Percentiles rank a stretch among this genome's conserved stretches.
Evolutionary conservation across 2,888 invertebrate genomes (phyloP).

Genomic region (Torymus aiolomorphi): DNA sequence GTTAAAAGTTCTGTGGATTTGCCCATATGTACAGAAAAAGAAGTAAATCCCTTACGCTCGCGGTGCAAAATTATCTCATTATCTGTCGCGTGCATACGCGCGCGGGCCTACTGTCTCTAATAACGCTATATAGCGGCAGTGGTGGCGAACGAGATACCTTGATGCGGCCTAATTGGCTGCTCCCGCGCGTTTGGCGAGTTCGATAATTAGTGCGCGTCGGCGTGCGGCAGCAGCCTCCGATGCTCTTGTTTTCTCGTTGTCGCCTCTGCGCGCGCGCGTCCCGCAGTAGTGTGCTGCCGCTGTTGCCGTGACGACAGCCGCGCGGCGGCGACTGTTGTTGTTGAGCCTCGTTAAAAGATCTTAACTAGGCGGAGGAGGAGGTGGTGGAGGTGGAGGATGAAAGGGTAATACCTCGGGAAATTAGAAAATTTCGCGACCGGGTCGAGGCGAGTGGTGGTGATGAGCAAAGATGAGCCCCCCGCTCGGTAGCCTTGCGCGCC

Average conservation of each 20-base stretch:
- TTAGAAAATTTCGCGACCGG: constrained; percentile 40
- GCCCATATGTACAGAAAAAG: no score
- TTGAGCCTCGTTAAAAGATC: constrained; percentile 27
- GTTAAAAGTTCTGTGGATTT: no score
- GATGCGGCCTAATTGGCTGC: constrained; percentile 37
- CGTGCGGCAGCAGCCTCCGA: not conserved
- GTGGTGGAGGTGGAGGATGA: not conserved
- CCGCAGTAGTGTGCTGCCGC: no score
- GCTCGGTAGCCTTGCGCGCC: no score
- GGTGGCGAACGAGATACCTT: constrained; percentile 13
- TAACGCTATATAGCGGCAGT: no score
- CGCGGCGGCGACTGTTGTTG: not conserved
- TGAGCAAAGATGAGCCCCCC: no score
- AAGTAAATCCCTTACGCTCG: no score
- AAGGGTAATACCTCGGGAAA: constrained; percentile 5
- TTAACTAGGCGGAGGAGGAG: not conserved
- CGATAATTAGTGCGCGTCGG: constrained; percentile 41
- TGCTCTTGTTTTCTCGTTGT: no score
- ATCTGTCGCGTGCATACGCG: constrained; percentile 3
- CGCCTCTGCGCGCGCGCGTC: no score
- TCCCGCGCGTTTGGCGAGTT: constrained; percentile 30
- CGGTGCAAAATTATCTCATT: constrained; percentile 47
- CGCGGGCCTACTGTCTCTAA: no score
- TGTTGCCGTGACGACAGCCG: no score
- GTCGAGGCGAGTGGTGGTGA: constrained; percentile 21